Percentiles rank a stretch among this genome's conserved stretches.
These are phyloP conservation scores for Pammene aurita DNA, from an alignment of 2,888 invertebrate genomes.

Conservation along the genomic window DNA sequence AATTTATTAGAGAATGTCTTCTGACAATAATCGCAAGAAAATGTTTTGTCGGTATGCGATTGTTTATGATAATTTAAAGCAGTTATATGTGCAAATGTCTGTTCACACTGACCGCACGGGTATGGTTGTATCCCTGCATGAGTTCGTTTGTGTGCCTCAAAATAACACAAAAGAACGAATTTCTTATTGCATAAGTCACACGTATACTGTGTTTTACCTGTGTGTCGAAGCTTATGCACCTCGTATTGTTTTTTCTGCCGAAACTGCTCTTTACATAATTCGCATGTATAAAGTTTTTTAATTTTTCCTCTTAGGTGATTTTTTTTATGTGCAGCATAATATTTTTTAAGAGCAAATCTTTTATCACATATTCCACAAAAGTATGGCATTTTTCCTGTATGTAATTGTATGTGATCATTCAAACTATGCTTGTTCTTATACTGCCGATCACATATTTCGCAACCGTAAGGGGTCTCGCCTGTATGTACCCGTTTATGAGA, in stretches of 20 bases:
- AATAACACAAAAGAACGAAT: background rate
- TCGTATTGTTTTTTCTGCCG: background rate
- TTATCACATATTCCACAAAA: slow-evolving; percentile 2
- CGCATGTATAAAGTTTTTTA: background rate
- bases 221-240: background rate
- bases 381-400: background rate
- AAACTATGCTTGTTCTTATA: background rate
- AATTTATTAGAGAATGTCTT: background rate
- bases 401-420: background rate
- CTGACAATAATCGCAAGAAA: background rate
- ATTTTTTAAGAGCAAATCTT: background rate
- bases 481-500: slow-evolving; percentile 2
- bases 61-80: background rate
- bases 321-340: background rate
- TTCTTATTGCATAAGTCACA: slow-evolving; percentile 4
- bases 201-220: background rate
- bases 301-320: too few species aligned
- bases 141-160: slow-evolving; percentile 3
- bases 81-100: too few species aligned
- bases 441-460: background rate
- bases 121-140: background rate
- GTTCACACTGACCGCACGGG: too few species aligned
- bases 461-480: background rate
- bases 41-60: background rate
- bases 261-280: background rate